A percentile compares a stretch with the other conserved stretches of the same genome.
Evolutionary conservation across 2,113 vertebrate genomes (phyloP).

Genomic region (Vimba vimba): DNA sequence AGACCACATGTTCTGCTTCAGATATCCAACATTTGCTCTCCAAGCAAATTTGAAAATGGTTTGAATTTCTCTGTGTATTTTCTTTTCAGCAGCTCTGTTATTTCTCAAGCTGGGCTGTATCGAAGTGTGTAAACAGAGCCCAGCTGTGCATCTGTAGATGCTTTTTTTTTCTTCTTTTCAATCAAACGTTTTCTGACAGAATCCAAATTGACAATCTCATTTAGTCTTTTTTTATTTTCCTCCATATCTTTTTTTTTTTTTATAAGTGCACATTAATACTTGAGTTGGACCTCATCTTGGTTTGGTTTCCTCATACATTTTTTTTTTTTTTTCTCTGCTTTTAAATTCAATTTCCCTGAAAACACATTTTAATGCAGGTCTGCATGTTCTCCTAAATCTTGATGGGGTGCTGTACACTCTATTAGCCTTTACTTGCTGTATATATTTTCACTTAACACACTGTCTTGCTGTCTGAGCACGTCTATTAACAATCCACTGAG

Average conservation of each 20-base stretch:
- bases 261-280: background rate
- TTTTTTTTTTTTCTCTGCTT: background rate
- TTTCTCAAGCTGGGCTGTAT: conserved; percentile 53
- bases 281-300: background rate
- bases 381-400: conserved; percentile 8
- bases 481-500: conserved; percentile 11
- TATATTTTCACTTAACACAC: conserved; percentile 36
- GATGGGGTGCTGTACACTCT: conserved; percentile 7
- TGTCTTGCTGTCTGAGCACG: conserved; percentile 18
- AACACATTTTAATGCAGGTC: conserved; percentile 9
- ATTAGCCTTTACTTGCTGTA: conserved; percentile 31
- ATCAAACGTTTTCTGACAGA: background rate
- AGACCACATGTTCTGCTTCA: conserved; percentile 64
- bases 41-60: conserved; percentile 59
- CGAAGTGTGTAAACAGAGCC: conserved; percentile 23
- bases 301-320: background rate
- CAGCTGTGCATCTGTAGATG: background rate
- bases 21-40: conserved; percentile 66
- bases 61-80: conserved; percentile 48
- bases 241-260: background rate
- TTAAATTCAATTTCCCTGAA: background rate
- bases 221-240: background rate
- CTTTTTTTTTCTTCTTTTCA: background rate
- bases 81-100: conserved; percentile 49
- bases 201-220: background rate